A percentile compares a stretch with the other conserved stretches of the same genome.
Evolutionary conservation across 2,797 vertebrate species (phyloP).

Genomic region (Alauda arvensis): DNA sequence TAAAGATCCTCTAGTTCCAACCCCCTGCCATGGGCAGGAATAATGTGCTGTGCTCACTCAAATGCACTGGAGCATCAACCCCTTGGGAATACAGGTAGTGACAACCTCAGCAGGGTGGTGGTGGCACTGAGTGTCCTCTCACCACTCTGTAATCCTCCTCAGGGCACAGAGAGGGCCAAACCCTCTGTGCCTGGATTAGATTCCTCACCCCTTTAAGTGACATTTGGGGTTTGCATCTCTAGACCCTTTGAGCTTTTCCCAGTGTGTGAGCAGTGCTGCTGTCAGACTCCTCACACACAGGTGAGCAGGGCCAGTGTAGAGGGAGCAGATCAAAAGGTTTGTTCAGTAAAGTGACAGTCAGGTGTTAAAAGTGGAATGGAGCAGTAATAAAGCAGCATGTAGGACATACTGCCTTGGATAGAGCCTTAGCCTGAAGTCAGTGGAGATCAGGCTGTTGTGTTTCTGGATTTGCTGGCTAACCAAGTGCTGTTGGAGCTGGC

Average conservation of each 20-base stretch:
- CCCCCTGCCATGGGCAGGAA: not conserved
- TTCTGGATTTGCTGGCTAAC: not conserved
- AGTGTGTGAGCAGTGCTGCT: not conserved
- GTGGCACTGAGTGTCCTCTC: not conserved
- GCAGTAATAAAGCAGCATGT: not conserved
- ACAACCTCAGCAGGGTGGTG: not conserved
- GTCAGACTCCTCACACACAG: not conserved
- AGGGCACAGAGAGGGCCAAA: not conserved
- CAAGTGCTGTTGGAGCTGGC: not conserved
- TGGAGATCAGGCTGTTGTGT: not conserved
- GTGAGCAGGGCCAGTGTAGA: not conserved
- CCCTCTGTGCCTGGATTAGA: not conserved
- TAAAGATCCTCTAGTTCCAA: not conserved
- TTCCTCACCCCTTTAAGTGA: not conserved
- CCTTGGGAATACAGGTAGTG: not conserved
- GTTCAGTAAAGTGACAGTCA: not conserved
- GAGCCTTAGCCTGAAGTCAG: not conserved
- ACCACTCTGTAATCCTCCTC: not conserved
- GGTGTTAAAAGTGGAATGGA: not conserved
- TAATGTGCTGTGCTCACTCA: not conserved
- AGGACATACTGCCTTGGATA: not conserved
- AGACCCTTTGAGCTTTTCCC: not conserved
- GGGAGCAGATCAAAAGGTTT: not conserved
- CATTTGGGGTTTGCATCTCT: not conserved
- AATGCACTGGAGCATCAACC: accelerated